phyloP scores from a whole-genome alignment of 2,888 invertebrate species.

The Azorinus chamasolen region DNA sequence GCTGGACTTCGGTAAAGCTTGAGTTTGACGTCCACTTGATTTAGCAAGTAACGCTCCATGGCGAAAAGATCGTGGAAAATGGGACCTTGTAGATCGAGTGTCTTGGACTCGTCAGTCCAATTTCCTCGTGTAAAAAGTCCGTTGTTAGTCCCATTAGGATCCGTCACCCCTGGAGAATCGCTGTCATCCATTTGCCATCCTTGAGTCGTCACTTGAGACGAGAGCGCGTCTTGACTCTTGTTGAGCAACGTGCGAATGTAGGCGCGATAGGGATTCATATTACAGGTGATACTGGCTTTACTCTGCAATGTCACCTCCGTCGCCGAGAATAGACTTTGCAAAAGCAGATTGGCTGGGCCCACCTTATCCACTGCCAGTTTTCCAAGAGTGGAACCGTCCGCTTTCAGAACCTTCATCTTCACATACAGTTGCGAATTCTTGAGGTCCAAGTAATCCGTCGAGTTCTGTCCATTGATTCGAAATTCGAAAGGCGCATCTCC shows the following conservation, averaged over 20 bases:
- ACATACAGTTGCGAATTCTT: background rate
- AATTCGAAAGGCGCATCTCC: conserved; percentile 9
- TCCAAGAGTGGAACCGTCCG: too few species aligned
- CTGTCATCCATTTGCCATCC: conserved; percentile 7
- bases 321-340: too few species aligned
- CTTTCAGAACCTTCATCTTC: too few species aligned
- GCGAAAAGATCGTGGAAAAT: conserved; percentile 16
- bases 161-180: background rate
- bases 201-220: conserved; percentile 17
- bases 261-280: too few species aligned
- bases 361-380: too few species aligned
- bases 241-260: conserved; percentile 13
- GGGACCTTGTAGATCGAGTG: conserved; percentile 7
- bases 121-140: conserved; percentile 10
- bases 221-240: conserved; percentile 20
- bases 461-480: conserved; percentile 4
- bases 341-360: too few species aligned
- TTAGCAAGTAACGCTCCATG: conserved; percentile 9
- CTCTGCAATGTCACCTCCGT: too few species aligned
- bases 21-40: conserved; percentile 13
- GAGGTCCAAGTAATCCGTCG: conserved; percentile 8
- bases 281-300: too few species aligned
- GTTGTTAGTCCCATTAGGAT: conserved; percentile 8
- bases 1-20: conserved; percentile 1
- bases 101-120: conserved; percentile 10